Base-by-base conservation (phyloP, 2,888 invertebrate genomes). In the Standfussiana lucernea region DNA sequence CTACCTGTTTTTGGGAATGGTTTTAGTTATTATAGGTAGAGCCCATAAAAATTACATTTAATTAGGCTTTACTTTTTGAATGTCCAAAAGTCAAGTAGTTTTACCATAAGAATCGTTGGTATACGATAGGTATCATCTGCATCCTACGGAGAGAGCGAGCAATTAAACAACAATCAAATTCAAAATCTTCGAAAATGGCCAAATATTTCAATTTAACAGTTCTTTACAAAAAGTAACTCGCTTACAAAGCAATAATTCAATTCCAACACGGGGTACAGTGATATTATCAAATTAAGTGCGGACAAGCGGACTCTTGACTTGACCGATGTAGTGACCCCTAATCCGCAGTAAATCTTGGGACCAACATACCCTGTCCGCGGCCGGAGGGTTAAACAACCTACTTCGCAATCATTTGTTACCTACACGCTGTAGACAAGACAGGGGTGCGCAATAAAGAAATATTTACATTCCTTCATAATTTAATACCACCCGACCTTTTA, bases 311-410 rank as follows among this genome's bases (percentile, higher is more conserved):
- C 95, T 95, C 93, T 93, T 94, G 94, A 95, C 94, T 95, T 94
- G 95, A 95, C 93, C 95, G 94, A 94, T 95, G 96, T 95, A 95
- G 94, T 96, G 95, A 95, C 96, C 96, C 95, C 93, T 94, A 95
- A 96, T 95, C 95, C 95, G 95, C 95, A 92, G 96, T 96, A 96
- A 96, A 96, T 96, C 96, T 96, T 96, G 93, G 89, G 90, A 88
- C 92, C 90, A 89, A 89, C 90, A 88, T 92, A 89, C 91, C 90
- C 89, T 86, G 89, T 88, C 90, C 86, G 77, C 88, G 72, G 88
- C 89, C 87, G 90, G 93, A 93, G 95, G 95, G 95, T 95, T 95
- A 95, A 94, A 95, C 95, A 94, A 94, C 94, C 94, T 92, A 93
- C 94, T 94, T 92, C 92, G 93, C 93, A 94, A 94, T 94, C 95